phyloP scores from a whole-genome alignment of 2,113 vertebrate genomes.

The Manacus vitellinus region DNA sequence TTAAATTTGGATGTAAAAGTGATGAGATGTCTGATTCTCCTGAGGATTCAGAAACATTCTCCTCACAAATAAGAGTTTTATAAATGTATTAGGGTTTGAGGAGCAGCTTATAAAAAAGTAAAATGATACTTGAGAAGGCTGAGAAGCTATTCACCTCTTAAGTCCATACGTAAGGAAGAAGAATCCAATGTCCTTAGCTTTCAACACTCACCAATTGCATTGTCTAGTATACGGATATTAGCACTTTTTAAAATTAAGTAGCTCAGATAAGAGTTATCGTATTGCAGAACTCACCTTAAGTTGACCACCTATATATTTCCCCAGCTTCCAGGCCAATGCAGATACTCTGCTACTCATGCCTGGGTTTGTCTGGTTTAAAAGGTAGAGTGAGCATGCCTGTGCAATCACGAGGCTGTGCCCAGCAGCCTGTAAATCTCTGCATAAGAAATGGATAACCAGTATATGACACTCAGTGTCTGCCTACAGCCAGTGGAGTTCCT shows the following conservation, averaged over 20 bases:
- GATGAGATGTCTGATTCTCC: neutral
- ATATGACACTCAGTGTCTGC: neutral
- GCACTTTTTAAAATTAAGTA: neutral
- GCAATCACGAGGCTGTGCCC: neutral
- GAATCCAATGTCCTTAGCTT: neutral
- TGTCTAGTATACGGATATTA: neutral
- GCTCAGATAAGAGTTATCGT: neutral
- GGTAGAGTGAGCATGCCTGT: accelerated
- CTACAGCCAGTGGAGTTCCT: neutral
- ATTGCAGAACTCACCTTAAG: neutral
- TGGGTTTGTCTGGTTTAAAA: neutral
- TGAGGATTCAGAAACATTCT: neutral
- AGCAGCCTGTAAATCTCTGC: neutral
- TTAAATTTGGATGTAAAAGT: constrained; percentile 26
- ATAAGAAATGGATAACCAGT: neutral
- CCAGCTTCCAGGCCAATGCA: neutral
- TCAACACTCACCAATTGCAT: neutral
- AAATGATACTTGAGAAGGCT: neutral
- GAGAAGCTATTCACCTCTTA: neutral
- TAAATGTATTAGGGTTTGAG: neutral
- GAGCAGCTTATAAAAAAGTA: neutral
- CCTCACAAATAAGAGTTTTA: neutral
- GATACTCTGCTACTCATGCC: neutral
- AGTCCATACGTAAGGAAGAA: neutral
- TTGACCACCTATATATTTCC: neutral